phyloP scores from a whole-genome alignment of 2,113 vertebrate species.

The Syngnathoides biaculeatus region DNA sequence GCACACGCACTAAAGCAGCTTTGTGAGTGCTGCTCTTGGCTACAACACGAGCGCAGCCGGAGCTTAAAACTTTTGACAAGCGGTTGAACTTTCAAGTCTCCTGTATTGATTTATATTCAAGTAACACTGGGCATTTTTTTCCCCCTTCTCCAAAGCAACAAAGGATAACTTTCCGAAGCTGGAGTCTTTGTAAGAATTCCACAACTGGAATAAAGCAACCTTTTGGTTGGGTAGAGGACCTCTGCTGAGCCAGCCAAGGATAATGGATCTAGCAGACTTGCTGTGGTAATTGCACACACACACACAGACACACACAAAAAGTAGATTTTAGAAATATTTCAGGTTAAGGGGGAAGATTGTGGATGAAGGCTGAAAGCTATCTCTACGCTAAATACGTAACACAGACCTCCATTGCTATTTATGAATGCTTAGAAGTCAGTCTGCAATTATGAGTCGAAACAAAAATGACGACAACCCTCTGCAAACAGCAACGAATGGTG shows the following conservation, averaged over 20 bases:
- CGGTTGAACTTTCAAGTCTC: conserved; percentile 43
- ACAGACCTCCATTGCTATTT: background rate
- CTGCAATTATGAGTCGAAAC: background rate
- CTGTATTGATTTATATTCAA: conserved; percentile 45
- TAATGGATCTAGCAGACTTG: conserved; percentile 67
- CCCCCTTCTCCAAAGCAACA: conserved; percentile 36
- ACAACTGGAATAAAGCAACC: conserved; percentile 57
- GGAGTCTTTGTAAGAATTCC: conserved; percentile 53
- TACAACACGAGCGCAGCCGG: conserved; percentile 33
- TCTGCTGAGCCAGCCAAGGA: conserved; percentile 39
- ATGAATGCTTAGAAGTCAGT: conserved; percentile 12
- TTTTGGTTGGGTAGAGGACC: conserved; percentile 49
- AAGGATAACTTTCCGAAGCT: conserved; percentile 55
- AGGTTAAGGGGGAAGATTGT: conserved; percentile 7
- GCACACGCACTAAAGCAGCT: conserved; percentile 16
- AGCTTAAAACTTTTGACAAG: conserved; percentile 37
- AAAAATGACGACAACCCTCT: conserved; percentile 20
- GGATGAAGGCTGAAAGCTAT: conserved; percentile 18
- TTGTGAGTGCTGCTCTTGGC: conserved; percentile 28
- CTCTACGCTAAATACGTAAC: background rate
- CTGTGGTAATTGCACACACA: conserved; percentile 47
- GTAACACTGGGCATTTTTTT: conserved; percentile 48
- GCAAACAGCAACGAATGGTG: background rate
- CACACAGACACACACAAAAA: background rate
- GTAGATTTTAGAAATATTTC: background rate